Base-by-base conservation (phyloP, 2,113 vertebrate species). In the Solea solea region DNA sequence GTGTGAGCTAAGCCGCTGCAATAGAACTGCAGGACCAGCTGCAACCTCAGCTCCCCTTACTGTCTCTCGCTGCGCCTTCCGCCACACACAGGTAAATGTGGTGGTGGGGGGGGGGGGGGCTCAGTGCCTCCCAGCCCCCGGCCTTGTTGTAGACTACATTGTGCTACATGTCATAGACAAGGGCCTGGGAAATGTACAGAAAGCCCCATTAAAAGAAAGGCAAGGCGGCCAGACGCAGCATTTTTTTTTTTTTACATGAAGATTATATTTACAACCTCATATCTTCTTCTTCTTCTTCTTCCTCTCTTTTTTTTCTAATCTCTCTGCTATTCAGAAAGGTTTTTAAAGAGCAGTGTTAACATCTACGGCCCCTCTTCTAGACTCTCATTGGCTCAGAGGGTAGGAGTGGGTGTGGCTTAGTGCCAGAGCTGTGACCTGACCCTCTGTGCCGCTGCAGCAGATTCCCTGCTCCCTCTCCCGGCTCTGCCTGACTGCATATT, bases 251-350 rank as follows among this genome's bases (percentile, higher is more conserved):
- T 89, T 90, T 87, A 89, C 88, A 91, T 92, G 90, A 93, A 93
- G 92, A 94, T 92, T 93, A 91, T 94, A 94, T 94, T 92, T 93
- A 94, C 93, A 94, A 92, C 91, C 91, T 92, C 89, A 89, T 86
- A 89, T 91, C 88, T 88, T 83, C 64, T 72, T 68, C 27, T 34
- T 68, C 27, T 34, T 58, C 42, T 62, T 74, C 72, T 68, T 65
- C 63, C 52, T 66, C 60, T 60, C 61, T 70, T 72, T 78, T 75
- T 75, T 67, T 68, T 81, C 60, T 61, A 78, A 75, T 76, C 84
- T 78, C 82, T 82, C 85, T 82, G 72, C 80, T 83, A 85, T 73
- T 84, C 77, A 70, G 83, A 85, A 83, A 87, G 85, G 71, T 86
- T 75, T 86, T 86, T 56, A 84, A 90, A 91, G 90, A 93, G 93